Conservation (phyloP, 35 echinoderm and acorn worm species). For the Heliocidaris tuberculata region DNA sequence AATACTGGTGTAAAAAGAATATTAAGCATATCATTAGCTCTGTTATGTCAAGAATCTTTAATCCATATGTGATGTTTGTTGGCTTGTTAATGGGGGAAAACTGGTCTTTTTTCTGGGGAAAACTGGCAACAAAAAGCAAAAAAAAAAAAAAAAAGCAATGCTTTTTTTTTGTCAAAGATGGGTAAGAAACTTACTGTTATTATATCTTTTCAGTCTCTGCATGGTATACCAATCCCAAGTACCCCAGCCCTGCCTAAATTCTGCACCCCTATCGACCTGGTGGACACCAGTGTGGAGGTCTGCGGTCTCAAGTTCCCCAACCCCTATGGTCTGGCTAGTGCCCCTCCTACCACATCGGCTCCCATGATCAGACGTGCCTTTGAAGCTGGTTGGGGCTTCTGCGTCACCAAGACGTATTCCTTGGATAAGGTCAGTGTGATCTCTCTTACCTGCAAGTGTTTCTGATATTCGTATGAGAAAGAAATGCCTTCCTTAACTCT, state of each 20-base stretch:
- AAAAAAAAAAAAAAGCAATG: too few species aligned
- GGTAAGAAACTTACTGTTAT: too few species aligned
- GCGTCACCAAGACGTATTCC: conserved; percentile 91
- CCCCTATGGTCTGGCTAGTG: conserved; percentile 94
- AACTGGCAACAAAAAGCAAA: too few species aligned
- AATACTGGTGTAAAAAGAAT: too few species aligned
- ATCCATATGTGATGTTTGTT: too few species aligned
- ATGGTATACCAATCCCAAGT: conserved; percentile 62
- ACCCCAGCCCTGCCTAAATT: conserved; percentile 84
- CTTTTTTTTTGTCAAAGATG: too few species aligned
- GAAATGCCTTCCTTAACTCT: too few species aligned
- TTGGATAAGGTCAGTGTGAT: conserved; percentile 80
- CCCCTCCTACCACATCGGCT: conserved; percentile 90
- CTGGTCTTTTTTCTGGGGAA: too few species aligned
- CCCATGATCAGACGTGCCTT: conserved; percentile 95
- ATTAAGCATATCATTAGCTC: too few species aligned
- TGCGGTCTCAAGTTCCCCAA: conserved; percentile 88
- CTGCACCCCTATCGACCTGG: conserved; percentile 88
- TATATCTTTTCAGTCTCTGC: conserved; percentile 54
- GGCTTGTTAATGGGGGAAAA: too few species aligned
- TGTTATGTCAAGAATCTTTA: too few species aligned
- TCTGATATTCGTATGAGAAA: too few species aligned
- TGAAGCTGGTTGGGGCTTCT: conserved; percentile 87
- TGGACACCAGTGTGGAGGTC: conserved; percentile 86
- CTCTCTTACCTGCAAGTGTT: neutral